Conservation (phyloP, 37 sponge, comb jelly and placozoan species). For the Chondrilla cf. caribensis region DNA sequence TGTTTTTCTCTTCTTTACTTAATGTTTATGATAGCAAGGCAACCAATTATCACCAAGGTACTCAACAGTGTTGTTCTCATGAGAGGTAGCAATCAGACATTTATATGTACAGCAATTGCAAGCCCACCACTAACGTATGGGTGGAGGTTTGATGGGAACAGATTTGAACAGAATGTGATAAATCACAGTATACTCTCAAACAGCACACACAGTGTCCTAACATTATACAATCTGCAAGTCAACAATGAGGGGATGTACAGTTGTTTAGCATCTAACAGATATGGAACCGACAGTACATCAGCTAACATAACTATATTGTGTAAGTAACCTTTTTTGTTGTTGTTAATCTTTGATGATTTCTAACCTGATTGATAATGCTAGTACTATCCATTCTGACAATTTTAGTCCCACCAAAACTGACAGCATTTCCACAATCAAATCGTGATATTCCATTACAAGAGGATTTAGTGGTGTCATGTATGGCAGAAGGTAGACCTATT, state of each 20-base stretch:
- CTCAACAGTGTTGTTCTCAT: neutral
- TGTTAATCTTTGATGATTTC: too few species aligned
- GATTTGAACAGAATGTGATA: neutral
- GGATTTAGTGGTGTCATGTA: neutral
- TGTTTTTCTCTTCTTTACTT: too few species aligned
- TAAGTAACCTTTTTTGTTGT: neutral
- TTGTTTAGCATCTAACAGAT: conserved; percentile 26
- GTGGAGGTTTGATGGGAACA: neutral
- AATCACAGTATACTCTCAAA: neutral
- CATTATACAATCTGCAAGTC: neutral
- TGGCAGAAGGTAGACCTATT: neutral
- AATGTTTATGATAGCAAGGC: too few species aligned
- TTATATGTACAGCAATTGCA: conserved; percentile 7
- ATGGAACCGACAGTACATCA: conserved; percentile 8
- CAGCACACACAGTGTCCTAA: neutral
- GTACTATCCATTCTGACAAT: neutral
- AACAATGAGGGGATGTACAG: neutral
- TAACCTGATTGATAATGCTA: too few species aligned
- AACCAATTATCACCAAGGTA: neutral
- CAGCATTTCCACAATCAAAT: neutral
- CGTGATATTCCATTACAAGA: conserved; percentile 9
- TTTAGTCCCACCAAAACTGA: conserved; percentile 1
- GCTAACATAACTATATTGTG: neutral
- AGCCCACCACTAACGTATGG: neutral
- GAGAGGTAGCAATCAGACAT: neutral